Evolutionary conservation across 2,113 vertebrate species (phyloP).

Genomic region (Ptyas mucosa): DNA sequence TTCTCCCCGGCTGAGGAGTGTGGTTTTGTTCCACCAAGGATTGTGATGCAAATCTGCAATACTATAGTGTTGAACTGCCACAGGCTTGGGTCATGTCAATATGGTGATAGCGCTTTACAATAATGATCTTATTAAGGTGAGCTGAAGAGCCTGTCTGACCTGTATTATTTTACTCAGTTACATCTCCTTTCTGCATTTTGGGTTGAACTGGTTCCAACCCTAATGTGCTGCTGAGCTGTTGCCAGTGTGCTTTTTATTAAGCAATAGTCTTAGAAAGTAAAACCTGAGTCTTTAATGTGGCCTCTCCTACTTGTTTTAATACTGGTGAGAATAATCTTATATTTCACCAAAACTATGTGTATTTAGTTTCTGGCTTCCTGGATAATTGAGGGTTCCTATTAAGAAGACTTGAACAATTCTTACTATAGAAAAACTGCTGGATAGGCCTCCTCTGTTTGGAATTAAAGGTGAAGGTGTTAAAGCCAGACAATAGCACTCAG

Average conservation of each 20-base stretch:
- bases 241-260: slow-evolving; percentile 12
- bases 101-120: background rate
- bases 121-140: background rate
- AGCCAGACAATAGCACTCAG: slow-evolving; percentile 52
- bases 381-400: slow-evolving; percentile 61
- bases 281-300: slow-evolving; percentile 37
- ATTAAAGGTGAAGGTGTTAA: slow-evolving; percentile 57
- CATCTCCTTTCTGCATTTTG: slow-evolving; percentile 27
- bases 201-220: slow-evolving; percentile 26
- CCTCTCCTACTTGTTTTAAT: slow-evolving; percentile 42
- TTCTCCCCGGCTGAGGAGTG: background rate
- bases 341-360: slow-evolving; percentile 48
- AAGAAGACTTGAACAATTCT: slow-evolving; percentile 49
- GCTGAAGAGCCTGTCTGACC: background rate
- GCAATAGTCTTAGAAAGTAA: slow-evolving; percentile 34
- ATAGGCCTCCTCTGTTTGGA: slow-evolving; percentile 33
- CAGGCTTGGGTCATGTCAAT: background rate
- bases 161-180: slow-evolving; percentile 4
- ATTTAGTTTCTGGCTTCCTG: slow-evolving; percentile 49
- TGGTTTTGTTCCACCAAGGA: background rate
- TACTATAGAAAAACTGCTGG: background rate
- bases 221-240: slow-evolving; percentile 32
- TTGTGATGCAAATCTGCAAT: slow-evolving; percentile 22
- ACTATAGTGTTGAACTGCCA: background rate
- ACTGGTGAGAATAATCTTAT: slow-evolving; percentile 41